Conservation (phyloP, 2,113 vertebrate species). For the Alces alces region DNA sequence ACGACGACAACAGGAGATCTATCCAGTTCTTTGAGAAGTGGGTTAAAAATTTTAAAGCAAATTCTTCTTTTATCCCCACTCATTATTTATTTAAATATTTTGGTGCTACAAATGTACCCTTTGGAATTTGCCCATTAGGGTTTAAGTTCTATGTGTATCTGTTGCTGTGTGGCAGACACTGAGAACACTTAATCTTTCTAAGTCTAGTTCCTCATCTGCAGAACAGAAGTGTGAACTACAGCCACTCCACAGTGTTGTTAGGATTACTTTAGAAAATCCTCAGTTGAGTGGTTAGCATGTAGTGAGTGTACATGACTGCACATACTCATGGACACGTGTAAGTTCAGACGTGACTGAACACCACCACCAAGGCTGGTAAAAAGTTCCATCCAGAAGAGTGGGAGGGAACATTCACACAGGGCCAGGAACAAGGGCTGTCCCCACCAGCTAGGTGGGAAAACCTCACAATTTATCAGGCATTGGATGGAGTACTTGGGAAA, state of each 20-base stretch:
- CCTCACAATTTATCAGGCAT: background rate
- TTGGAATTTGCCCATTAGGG: background rate
- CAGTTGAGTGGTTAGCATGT: background rate
- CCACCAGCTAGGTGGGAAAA: background rate
- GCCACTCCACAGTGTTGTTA: background rate
- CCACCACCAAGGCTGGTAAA: background rate
- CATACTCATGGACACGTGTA: background rate
- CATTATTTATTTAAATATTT: background rate
- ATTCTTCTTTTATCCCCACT: background rate
- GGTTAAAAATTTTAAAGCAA: background rate
- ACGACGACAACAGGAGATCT: background rate
- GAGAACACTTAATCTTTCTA: background rate
- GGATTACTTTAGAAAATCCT: background rate
- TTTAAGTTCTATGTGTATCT: background rate
- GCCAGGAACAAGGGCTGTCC: background rate
- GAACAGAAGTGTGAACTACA: background rate
- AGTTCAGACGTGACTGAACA: background rate
- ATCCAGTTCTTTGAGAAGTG: background rate
- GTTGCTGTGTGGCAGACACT: background rate
- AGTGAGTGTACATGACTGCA: background rate
- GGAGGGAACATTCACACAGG: background rate
- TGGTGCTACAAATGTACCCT: background rate
- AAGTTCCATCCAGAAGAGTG: background rate
- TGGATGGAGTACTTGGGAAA: background rate
- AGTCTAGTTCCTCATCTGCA: background rate